These are phyloP conservation scores for Agrotis ipsilon DNA, from an alignment of 2,888 invertebrate species.

Conservation along the genomic window DNA sequence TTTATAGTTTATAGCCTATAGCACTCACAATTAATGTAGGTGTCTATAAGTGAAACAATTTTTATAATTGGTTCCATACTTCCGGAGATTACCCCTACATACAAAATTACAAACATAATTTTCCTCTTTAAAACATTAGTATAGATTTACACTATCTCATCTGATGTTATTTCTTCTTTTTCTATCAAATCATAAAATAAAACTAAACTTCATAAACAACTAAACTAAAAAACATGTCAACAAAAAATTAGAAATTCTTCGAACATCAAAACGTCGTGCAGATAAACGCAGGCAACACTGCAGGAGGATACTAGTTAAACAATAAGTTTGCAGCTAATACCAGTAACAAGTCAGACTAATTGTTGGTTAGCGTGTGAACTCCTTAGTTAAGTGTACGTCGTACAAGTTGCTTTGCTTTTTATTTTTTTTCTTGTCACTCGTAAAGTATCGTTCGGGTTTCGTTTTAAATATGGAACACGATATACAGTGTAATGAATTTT, in stretches of 20 bases:
- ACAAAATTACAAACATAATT: too few relatives aligned
- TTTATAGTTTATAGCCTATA: too few relatives aligned
- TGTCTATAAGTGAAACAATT: too few relatives aligned
- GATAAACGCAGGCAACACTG: conserved; percentile 36
- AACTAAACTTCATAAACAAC: too few relatives aligned
- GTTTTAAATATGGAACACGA: conserved; percentile 54
- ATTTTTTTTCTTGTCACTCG: conserved; percentile 50
- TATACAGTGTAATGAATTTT: conserved; percentile 23
- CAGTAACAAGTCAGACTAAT: conserved; percentile 66
- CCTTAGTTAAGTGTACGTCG: conserved; percentile 54
- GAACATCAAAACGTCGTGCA: conserved; percentile 18
- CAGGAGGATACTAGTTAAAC: conserved; percentile 45
- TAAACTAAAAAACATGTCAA: not conserved
- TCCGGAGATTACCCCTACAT: too few relatives aligned
- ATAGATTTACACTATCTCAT: too few relatives aligned
- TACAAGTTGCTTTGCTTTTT: conserved; percentile 57
- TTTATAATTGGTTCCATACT: too few relatives aligned
- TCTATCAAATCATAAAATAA: too few relatives aligned
- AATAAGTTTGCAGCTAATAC: conserved; percentile 58
- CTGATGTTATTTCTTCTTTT: too few relatives aligned
- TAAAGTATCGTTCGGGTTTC: conserved; percentile 49
- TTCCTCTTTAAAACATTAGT: too few relatives aligned
- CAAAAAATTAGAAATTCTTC: not conserved
- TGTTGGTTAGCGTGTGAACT: conserved; percentile 72
- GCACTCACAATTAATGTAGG: too few relatives aligned